phyloP scores from a whole-genome alignment of 2,888 invertebrate genomes.

The Dione juno region DNA sequence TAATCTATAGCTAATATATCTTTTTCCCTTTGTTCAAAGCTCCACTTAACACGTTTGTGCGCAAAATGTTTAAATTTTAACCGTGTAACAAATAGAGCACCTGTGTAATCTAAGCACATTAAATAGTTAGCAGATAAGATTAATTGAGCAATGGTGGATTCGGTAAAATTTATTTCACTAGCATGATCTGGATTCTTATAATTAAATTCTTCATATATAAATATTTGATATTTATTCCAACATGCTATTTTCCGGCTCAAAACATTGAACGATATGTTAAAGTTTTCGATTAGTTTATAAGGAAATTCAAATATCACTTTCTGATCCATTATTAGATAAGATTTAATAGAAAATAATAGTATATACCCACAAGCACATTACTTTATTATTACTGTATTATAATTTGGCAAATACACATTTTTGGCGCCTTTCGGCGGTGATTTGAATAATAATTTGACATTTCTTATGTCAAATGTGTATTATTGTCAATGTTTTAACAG shows the following conservation, averaged over 20 bases:
- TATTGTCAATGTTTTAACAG: conserved; percentile 5
- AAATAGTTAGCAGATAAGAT: conserved; percentile 60
- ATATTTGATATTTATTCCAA: conserved; percentile 76
- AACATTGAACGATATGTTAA: conserved; percentile 59
- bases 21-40: conserved; percentile 56
- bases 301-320: conserved; percentile 60
- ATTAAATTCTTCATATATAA: conserved; percentile 60
- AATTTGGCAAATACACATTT: conserved; percentile 4
- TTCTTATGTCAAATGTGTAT: neutral
- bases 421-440: conserved; percentile 21
- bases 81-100: conserved; percentile 60
- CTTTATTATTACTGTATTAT: neutral
- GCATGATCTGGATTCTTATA: conserved; percentile 53
- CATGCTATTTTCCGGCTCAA: conserved; percentile 54
- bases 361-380: neutral
- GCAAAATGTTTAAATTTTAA: conserved; percentile 62
- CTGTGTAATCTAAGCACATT: conserved; percentile 61
- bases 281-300: conserved; percentile 52
- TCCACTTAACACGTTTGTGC: conserved; percentile 58
- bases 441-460: neutral
- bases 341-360: neutral
- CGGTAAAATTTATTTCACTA: conserved; percentile 52
- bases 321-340: conserved; percentile 26
- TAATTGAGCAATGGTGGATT: conserved; percentile 59
- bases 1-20: conserved; percentile 49